A percentile compares a stretch with the other conserved stretches of the same genome.
These are phyloP conservation scores for Drosophila testacea DNA, from an alignment of 2,888 invertebrate genomes.

Conservation along the genomic window DNA sequence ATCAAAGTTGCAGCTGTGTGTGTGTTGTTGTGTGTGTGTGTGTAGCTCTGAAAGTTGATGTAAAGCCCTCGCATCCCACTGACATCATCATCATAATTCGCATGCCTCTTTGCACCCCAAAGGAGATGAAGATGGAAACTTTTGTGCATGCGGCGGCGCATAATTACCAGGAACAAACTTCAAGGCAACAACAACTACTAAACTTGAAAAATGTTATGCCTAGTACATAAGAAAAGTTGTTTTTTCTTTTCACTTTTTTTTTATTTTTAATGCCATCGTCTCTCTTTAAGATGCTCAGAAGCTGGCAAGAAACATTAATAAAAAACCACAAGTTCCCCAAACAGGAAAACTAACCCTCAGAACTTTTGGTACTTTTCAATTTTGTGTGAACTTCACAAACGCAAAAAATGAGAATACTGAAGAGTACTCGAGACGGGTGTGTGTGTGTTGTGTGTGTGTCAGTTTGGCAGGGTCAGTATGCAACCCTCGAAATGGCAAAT, in stretches of 20 bases:
- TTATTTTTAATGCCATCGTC: no score
- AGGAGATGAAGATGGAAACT: conserved; percentile 50
- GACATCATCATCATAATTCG: conserved; percentile 62
- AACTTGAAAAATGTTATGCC: conserved; percentile 62
- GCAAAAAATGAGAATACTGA: conserved; percentile 27
- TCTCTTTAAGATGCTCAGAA: conserved; percentile 41
- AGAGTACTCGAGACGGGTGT: conserved; percentile 16
- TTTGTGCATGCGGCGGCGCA: conserved; percentile 67
- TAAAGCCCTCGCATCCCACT: conserved; percentile 12
- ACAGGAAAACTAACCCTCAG: conserved; percentile 55
- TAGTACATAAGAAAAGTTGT: conserved; percentile 34
- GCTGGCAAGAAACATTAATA: conserved; percentile 38
- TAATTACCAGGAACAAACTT: conserved; percentile 75
- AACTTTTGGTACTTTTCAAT: conserved; percentile 77
- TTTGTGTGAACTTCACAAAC: conserved; percentile 50
- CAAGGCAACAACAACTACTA: conserved; percentile 46
- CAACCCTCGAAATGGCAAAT: conserved; percentile 59
- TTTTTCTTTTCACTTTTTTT: background rate
- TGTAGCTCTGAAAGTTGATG: conserved; percentile 34
- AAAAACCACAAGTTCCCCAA: conserved; percentile 44
- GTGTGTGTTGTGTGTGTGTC: no score
- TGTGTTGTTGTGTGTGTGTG: no score
- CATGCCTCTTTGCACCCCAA: conserved; percentile 63
- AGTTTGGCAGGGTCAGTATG: conserved; percentile 39
- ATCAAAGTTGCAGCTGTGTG: conserved; percentile 30